Evolutionary conservation across 2,888 invertebrate species (phyloP).

Genomic region (Eumacrocentrus americanus): DNA sequence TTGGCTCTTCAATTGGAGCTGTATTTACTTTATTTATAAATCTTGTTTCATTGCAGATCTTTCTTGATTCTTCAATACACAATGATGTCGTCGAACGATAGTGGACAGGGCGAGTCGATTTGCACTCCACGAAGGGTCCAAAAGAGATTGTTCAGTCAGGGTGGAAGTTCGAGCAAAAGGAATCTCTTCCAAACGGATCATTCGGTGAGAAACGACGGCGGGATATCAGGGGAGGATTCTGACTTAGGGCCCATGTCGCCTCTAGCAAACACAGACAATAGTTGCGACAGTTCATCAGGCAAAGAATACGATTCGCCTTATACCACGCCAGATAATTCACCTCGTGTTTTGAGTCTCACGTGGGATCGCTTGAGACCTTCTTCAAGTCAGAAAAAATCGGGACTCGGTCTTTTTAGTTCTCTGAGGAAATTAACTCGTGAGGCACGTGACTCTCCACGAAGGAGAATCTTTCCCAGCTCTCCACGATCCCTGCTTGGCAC

Average conservation of each 20-base stretch:
- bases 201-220: conserved; percentile 19
- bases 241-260: conserved; percentile 57
- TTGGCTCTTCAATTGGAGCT: too few relatives aligned
- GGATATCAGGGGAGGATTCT: conserved; percentile 49
- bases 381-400: conserved; percentile 11
- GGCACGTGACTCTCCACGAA: conserved; percentile 44
- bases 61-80: background rate
- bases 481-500: conserved; percentile 34
- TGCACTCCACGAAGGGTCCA: conserved; percentile 46
- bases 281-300: conserved; percentile 46
- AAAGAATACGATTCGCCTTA: conserved; percentile 45
- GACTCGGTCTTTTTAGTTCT: conserved; percentile 42
- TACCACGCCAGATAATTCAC: conserved; percentile 43
- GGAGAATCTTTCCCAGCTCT: conserved; percentile 32
- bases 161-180: conserved; percentile 43
- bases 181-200: conserved; percentile 38
- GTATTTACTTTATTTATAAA: too few relatives aligned
- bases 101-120: conserved; percentile 37
- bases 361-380: conserved; percentile 44
- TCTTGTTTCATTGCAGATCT: background rate
- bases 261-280: conserved; percentile 44
- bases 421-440: conserved; percentile 42
- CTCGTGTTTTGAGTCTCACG: conserved; percentile 20
- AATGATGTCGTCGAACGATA: conserved; percentile 41
- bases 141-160: conserved; percentile 42